phyloP scores from a whole-genome alignment of 2,797 vertebrate species.

The Pangasius macronema region DNA sequence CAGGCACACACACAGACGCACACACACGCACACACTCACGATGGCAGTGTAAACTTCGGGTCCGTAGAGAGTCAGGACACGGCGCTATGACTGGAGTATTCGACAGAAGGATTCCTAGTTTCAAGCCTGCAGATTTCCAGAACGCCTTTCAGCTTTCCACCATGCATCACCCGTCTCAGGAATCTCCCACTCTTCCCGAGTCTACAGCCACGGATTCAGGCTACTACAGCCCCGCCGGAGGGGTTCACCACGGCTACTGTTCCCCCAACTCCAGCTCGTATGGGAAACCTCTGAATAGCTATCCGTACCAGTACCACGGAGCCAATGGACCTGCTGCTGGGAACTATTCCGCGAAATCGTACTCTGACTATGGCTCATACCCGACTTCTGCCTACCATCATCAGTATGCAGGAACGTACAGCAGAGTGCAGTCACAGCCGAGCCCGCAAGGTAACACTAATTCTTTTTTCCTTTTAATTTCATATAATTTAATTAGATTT shows the following conservation, averaged over 20 bases:
- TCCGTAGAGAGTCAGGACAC: conserved; percentile 66
- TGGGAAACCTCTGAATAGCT: conserved; percentile 91
- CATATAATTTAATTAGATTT: background rate
- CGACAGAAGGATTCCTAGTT: conserved; percentile 92
- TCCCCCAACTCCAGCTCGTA: conserved; percentile 91
- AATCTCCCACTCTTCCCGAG: conserved; percentile 97
- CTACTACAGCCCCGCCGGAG: conserved; percentile 87
- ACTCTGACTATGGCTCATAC: conserved; percentile 89
- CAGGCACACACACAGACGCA: background rate
- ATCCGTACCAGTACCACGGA: conserved; percentile 95
- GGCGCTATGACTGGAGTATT: conserved; percentile 96
- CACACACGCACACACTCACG: conserved; percentile 64
- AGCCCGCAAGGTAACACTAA: conserved; percentile 87
- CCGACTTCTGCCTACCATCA: conserved; percentile 87
- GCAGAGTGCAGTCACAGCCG: conserved; percentile 84
- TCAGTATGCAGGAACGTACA: conserved; percentile 93
- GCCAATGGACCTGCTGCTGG: conserved; percentile 88
- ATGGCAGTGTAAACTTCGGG: conserved; percentile 83
- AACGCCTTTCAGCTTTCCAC: conserved; percentile 88
- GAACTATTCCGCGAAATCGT: conserved; percentile 91
- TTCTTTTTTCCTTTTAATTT: background rate
- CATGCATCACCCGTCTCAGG: conserved; percentile 98
- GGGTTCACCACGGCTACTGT: conserved; percentile 89
- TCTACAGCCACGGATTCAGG: conserved; percentile 96
- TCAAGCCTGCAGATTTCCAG: conserved; percentile 91